Evolutionary conservation across 2,888 invertebrate genomes (phyloP), one percentile per base, ranked within the genome.

Genomic region (Rutpela maculata): DNA sequence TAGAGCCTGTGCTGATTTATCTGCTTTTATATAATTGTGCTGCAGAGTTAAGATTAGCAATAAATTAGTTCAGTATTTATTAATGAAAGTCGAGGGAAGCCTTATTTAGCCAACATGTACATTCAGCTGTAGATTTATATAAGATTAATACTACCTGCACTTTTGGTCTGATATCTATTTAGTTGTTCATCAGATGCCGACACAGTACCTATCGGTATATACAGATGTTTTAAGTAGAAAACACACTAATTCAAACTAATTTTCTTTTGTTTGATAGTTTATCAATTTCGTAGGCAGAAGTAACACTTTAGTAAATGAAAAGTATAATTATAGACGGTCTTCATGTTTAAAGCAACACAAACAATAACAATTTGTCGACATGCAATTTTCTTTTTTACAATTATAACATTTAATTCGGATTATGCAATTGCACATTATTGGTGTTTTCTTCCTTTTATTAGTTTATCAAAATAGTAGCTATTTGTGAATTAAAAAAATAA

Each of bases 11-110:
- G 15, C 56, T 56, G 72, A 62, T 55, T 17, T 57, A 59, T 69
- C 35, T 56, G 50, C 43, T 12, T 62, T 59, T 62, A 38, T 62
- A 43, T 72, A 62, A 72, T 72, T 72, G 50, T 62, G 43, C 62
- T 38, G 72, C 50, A 43, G 12, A 56, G 18, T 62, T 18, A 19
- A 60, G 43, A 72, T 72, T 35, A 50, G 26, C 72, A 31, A 72
- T 72, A 72, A 72, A 72, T 72, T 72, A 72, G 43, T 26, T 62
- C 62, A 72, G 72, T 72, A 72, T 72, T 72, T 72, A 72, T 72
- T 72, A 72, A 72, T 62, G 72, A 62, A 72, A 72, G 72, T 72
- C 72, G 62, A 62, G 62, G 72, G 62, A 19, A 72, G 60, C 72
- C 72, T 72, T 72, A 72, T 72, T 72, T 72, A 72, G 72, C 9